Evolutionary conservation across 2,113 vertebrate genomes (phyloP), one percentile per base, ranked within the genome.

Genomic region (Lucifuga dentata): DNA sequence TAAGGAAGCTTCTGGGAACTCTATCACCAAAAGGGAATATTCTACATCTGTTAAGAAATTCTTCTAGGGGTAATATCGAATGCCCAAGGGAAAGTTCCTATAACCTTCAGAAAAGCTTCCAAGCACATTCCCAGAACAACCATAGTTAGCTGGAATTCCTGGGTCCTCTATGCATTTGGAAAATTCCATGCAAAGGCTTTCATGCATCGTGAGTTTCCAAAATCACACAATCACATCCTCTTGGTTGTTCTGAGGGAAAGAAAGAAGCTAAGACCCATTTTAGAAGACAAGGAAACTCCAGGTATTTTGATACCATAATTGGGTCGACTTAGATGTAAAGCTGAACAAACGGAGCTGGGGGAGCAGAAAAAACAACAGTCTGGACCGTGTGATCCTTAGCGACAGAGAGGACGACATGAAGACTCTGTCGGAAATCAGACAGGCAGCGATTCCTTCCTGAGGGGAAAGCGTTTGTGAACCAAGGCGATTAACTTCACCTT

Each of bases 251-350:
- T 53, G 29, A 17, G 36, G 23, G 19, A 11, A 50, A 35, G 46
- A 58, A 73, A 59, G 26, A 73, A 76, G 52, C 17, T 39, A 8
- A 0, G 29, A 46, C 68, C 33, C 36, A 40, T 76, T 36, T 83
- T 41, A 68, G 51, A 26, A 48, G 49, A 62, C 38, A 39, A 48
- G 55, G 73, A 70, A 39, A 52, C 60, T 33, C 29, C 60, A 49
- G 63, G 58, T 68, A 65, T 78, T 75, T 52, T 15, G 38, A 62
- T 20, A 48, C 49, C 51, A 64, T 71, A 67, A 68, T 49, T 56
- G 73, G 71, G 44, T 60, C 39, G 65, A 56, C 68, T 66, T 26
- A 32, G 68, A 71, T 59, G 53, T 56, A 71, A 77, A 84, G 75
- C 55, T 53, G 70, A 73, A 73, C 62, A 84, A 80, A 80, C 11